Percentiles rank a stretch among this genome's conserved stretches.
Evolutionary conservation across 1,140 invertebrate species (phyloP).

Genomic region (Drosophila orosa): DNA sequence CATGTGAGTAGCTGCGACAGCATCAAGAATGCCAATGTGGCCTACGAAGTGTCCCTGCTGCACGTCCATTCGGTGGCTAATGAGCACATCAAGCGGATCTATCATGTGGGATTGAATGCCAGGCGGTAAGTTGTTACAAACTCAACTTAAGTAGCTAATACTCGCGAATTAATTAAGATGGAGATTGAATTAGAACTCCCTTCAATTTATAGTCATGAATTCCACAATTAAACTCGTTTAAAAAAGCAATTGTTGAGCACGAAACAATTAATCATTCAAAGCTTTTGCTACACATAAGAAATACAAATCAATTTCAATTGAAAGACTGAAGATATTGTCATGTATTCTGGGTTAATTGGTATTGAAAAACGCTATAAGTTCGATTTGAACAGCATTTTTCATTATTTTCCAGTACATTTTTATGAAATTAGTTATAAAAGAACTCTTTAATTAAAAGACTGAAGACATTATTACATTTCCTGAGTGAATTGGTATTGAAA

Average conservation of each 20-base stretch:
- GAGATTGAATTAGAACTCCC: background rate
- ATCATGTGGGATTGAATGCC: constrained; percentile 72
- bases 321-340: background rate
- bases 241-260: background rate
- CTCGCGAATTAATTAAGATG: background rate
- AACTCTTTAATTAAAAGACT: too few relatives aligned
- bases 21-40: constrained; percentile 76
- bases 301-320: constrained; percentile 7
- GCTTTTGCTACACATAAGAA: background rate
- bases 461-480: too few relatives aligned
- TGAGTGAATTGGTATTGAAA: too few relatives aligned
- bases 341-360: background rate
- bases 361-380: background rate
- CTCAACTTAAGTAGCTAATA: background rate
- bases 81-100: constrained; percentile 81
- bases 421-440: too few relatives aligned
- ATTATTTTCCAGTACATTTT: too few relatives aligned
- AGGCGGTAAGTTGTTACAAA: constrained; percentile 58
- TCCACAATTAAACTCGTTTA: constrained; percentile 2
- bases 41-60: constrained; percentile 79
- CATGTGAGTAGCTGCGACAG: constrained; percentile 69
- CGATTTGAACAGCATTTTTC: background rate
- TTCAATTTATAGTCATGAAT: background rate
- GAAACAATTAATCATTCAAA: constrained; percentile 11
- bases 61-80: constrained; percentile 72